Evolutionary conservation across 2,113 vertebrate species (phyloP).

Genomic region (Dermatemys mawii): DNA sequence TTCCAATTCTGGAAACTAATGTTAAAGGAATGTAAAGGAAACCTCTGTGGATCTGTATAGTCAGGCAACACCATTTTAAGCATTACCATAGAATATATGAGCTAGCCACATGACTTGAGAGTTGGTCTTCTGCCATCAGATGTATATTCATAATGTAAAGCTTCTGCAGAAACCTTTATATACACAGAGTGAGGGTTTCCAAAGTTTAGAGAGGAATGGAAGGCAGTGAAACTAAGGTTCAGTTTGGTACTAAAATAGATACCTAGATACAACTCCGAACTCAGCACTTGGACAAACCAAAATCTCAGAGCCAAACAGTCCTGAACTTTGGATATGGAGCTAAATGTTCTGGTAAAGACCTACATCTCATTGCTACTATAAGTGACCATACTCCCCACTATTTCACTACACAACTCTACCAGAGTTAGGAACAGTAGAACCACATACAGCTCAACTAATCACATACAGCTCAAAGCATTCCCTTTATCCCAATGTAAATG

Average conservation of each 20-base stretch:
- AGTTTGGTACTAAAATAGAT: rapidly evolving
- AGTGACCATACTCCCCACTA: background rate
- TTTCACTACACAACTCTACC: background rate
- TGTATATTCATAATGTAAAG: background rate
- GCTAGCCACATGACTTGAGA: background rate
- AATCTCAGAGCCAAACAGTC: background rate
- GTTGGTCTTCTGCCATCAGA: background rate
- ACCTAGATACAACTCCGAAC: background rate
- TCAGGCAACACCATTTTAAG: rapidly evolving
- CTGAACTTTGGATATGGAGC: background rate
- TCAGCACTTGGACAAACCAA: background rate
- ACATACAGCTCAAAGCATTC: background rate
- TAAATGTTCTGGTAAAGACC: background rate
- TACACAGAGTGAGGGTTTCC: rapidly evolving
- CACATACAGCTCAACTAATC: background rate
- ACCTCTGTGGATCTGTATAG: background rate
- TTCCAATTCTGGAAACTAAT: background rate
- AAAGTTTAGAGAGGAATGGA: background rate
- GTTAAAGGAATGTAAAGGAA: background rate
- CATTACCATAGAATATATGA: background rate
- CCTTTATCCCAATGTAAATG: background rate
- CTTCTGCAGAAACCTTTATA: background rate
- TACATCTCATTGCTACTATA: background rate
- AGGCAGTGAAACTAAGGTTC: background rate
- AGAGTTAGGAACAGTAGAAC: background rate